These are phyloP conservation scores for Dasyurus viverrinus DNA, from an alignment of 2,113 vertebrate genomes.

Conservation along the genomic window DNA sequence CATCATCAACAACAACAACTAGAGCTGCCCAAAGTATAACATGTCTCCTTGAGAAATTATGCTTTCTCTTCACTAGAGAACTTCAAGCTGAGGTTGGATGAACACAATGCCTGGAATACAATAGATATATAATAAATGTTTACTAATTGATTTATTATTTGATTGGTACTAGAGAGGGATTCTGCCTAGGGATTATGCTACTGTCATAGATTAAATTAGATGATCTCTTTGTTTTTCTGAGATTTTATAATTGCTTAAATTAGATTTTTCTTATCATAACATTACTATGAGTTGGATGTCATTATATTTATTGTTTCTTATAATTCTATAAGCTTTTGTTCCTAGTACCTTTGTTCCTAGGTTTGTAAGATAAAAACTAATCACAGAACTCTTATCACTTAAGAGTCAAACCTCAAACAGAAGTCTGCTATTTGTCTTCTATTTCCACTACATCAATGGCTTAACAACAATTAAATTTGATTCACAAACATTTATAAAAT, in stretches of 20 bases:
- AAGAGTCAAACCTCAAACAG: neutral
- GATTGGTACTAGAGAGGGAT: neutral
- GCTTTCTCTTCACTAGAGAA: neutral
- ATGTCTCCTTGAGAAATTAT: neutral
- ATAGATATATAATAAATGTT: neutral
- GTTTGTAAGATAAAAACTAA: neutral
- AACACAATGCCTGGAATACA: neutral
- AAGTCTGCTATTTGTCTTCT: neutral
- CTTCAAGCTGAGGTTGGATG: neutral
- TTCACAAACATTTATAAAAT: neutral
- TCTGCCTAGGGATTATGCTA: neutral
- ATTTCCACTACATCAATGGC: neutral
- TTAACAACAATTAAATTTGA: neutral
- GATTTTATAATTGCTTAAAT: neutral
- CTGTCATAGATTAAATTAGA: neutral
- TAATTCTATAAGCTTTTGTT: neutral
- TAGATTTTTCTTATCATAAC: neutral
- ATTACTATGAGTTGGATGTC: constrained; percentile 53
- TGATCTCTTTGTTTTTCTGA: neutral
- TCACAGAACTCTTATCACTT: neutral
- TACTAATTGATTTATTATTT: neutral
- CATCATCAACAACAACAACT: neutral
- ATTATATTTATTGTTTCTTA: constrained; percentile 35
- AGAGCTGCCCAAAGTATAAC: neutral
- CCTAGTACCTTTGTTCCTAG: neutral